Base-by-base conservation (phyloP, 2,888 invertebrate genomes). In the Siphonodentalium dalli region DNA sequence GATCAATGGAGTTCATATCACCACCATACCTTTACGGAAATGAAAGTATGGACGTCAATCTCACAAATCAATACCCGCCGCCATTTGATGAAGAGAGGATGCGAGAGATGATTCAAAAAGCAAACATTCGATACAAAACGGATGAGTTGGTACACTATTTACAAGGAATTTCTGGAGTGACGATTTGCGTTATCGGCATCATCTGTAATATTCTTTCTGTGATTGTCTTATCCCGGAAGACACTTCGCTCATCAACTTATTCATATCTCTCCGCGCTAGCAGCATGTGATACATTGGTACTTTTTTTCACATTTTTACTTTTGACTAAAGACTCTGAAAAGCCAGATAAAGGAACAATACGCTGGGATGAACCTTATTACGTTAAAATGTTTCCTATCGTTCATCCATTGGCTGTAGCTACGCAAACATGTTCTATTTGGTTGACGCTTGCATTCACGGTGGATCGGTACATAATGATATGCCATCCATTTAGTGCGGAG, bases 401-500 rank as follows among this genome's bases (percentile, higher is more conserved):
- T 15, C 80, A 80, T 61, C 74, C 80, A 5, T 54, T 68, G 1
- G 77, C 77, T n/a, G 63, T 79, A 29, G 74, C 76, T 18, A 77
- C 77, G 54, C 80, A 80, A 49, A 76, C 79, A 46, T 76, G 74
- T 0, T 78, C 79, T 23, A 71, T 80, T 27, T 80, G 80, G 80
- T 65, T 80, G 50, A 79, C 79, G 0, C 57, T 79, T 15, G 78
- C 78, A 5, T 80, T 80, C 60, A 80, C 80, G 1, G 75, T 78
- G n/a, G 79, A 80, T 54, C 66, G 80, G 5, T 81, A 80, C 59
- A 76, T 81, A 40, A 81, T 81, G 81, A 81, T 81, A 27, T 81
- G 81, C 49, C 80, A 80, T 47, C 81, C 81, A 5, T 81, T 80
- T 55, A 59, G 68, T 26, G 78, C 80, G 0, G 78, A 78, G 48